Percentiles rank a stretch among this genome's conserved stretches.
Evolutionary conservation across 2,888 invertebrate species (phyloP).

Genomic region (Corythucha ciliata): DNA sequence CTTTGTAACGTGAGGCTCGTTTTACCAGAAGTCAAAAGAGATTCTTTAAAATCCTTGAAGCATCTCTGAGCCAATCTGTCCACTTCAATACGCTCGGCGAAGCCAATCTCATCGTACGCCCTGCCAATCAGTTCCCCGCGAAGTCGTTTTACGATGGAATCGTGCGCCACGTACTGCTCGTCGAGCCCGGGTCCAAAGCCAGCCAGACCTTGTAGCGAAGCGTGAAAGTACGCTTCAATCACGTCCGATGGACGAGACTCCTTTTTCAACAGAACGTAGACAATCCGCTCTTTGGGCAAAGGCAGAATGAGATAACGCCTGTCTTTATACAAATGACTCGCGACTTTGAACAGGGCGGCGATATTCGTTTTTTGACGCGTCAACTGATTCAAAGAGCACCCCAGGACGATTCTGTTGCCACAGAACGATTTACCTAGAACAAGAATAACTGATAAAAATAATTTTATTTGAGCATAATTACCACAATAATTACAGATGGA

Average conservation of each 20-base stretch:
- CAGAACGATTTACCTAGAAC: constrained; percentile 51
- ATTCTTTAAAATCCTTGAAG: no score
- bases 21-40: no score
- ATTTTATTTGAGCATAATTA: constrained; percentile 25
- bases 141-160: no score
- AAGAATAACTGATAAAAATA: constrained; percentile 9
- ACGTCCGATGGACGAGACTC: constrained; percentile 48
- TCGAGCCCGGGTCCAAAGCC: no score
- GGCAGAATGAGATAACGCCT: constrained; percentile 50
- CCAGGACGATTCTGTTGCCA: constrained; percentile 54
- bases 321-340: constrained; percentile 44
- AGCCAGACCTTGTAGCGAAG: constrained; percentile 30
- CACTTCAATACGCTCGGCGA: no score
- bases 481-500: constrained; percentile 42
- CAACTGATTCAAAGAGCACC: constrained; percentile 46
- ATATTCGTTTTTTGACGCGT: constrained; percentile 36
- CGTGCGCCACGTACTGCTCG: no score
- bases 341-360: constrained; percentile 41
- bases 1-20: no score
- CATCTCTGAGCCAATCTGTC: no score
- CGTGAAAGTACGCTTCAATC: constrained; percentile 61
- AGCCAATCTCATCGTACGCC: no score
- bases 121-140: no score
- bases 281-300: constrained; percentile 43
- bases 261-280: constrained; percentile 51